Base-by-base conservation (phyloP, 2,888 invertebrate species). In the Myathropa florea region DNA sequence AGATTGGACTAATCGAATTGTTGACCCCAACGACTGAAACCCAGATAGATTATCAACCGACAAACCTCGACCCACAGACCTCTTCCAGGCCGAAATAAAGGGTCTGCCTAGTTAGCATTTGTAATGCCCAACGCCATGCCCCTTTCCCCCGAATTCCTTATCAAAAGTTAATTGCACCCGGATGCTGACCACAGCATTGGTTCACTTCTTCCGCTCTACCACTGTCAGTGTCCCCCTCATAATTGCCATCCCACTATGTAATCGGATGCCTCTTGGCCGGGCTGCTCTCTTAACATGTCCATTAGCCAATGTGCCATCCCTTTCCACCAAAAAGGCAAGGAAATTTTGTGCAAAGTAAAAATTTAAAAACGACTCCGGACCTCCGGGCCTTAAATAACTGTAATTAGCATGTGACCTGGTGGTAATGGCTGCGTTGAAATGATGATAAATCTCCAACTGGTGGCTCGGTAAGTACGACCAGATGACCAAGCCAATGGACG, bases 151-250 rank as follows among this genome's bases (percentile, higher is more conserved):
- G 61, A 61, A 75, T 73, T 75, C 55, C 68, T 81, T 73, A 81
- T 81, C 80, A 75, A 68, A 81, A 75, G 68, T 75, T 81, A 81
- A 75, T 75, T 81, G 80, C 75, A 68, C 68, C 64, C 57, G 75
- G 63, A 75, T 68, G 75, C 80, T 75, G 80, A 68, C 68, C 39
- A 63, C 33, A 73, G 68, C 68, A 75, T 63, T 57, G 39, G 64
- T 24, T 46, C 30, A 70, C 24, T 36, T 12, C 36, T 71, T 78
- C 36, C 72, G 30, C 33, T 72, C 53, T 53, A 9, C 21, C 53
- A 14, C 24, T 67, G 61, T 9, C 6, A 10, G 21, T 23, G 23
- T 7, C 12, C 28, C 30, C 55, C 36, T 46, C 68, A 57, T 81
- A 81, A 75, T 81, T 81, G 63, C 39, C 71, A 57, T 59, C 63